Conservation (phyloP, 2,888 invertebrate genomes). For the Drosophila longiperda region DNA sequence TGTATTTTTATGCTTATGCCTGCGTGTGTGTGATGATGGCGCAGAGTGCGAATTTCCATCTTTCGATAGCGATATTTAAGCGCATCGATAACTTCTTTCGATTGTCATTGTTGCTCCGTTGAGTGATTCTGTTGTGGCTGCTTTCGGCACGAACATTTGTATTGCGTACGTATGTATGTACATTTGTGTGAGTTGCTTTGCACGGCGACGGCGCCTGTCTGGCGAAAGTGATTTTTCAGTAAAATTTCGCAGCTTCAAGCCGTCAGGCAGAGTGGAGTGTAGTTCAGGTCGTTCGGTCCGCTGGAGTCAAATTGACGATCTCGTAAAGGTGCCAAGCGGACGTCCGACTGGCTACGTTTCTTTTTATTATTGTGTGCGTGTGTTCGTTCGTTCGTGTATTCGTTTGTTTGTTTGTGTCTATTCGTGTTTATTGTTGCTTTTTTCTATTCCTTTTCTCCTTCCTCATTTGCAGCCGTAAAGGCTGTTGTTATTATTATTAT, state of each 20-base stretch:
- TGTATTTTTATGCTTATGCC: background rate
- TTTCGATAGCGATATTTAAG: constrained; percentile 57
- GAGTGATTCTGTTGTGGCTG: constrained; percentile 59
- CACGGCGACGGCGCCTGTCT: constrained; percentile 67
- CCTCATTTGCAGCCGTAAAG: constrained; percentile 18
- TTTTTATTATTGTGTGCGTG: constrained; percentile 47
- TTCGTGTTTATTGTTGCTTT: constrained; percentile 50
- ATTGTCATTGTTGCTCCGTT: constrained; percentile 51
- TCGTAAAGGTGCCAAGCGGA: constrained; percentile 73
- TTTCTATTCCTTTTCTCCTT: constrained; percentile 36
- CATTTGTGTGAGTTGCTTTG: constrained; percentile 45
- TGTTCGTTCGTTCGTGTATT: constrained; percentile 14
- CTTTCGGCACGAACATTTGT: constrained; percentile 48
- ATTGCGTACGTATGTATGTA: constrained; percentile 5
- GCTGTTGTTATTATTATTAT: constrained; percentile 28
- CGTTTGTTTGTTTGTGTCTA: constrained; percentile 20
- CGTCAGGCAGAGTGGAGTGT: constrained; percentile 48
- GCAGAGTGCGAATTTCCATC: constrained; percentile 58
- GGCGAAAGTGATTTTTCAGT: constrained; percentile 76
- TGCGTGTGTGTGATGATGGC: constrained; percentile 21
- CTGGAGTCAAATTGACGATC: constrained; percentile 50
- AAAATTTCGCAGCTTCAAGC: constrained; percentile 65
- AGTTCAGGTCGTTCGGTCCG: constrained; percentile 54
- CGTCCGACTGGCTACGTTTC: constrained; percentile 60
- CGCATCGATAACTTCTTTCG: constrained; percentile 59